Conservation (phyloP, 2,113 vertebrate species). For the Cyanocitta stelleri region DNA sequence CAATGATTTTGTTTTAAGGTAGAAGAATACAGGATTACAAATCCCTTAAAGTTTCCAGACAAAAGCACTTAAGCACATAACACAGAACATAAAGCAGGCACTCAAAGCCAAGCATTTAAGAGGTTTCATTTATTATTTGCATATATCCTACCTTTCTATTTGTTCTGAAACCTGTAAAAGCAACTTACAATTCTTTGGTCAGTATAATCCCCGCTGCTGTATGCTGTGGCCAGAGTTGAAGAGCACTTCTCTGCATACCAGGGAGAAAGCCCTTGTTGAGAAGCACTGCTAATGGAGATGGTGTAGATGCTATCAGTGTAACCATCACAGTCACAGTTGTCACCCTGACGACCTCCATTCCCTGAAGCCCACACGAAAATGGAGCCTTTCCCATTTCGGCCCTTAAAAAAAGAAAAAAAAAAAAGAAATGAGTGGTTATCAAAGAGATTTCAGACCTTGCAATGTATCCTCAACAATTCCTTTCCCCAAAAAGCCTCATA, state of each 20-base stretch:
- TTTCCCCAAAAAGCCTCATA: background rate
- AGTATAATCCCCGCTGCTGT: slow-evolving; percentile 97
- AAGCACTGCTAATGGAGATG: slow-evolving; percentile 96
- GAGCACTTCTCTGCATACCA: slow-evolving; percentile 99
- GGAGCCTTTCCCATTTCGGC: slow-evolving; percentile 92
- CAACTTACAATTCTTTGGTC: slow-evolving; percentile 96
- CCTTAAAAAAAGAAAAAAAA: slow-evolving; percentile 68
- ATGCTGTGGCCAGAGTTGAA: slow-evolving; percentile 93
- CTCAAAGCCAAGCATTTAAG: background rate
- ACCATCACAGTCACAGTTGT: slow-evolving; percentile 97
- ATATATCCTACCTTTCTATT: background rate
- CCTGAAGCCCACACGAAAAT: slow-evolving; percentile 99
- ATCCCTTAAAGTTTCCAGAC: background rate
- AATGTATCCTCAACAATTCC: background rate
- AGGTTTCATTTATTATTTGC: background rate
- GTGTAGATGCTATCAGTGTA: slow-evolving; percentile 99
- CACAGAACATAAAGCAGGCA: background rate
- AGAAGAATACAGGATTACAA: background rate
- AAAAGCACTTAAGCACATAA: background rate
- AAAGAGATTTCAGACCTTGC: background rate
- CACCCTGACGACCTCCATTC: slow-evolving; percentile 93
- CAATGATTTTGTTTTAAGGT: background rate
- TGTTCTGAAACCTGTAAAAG: slow-evolving; percentile 6
- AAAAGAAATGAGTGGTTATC: background rate
- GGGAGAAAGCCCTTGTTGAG: slow-evolving; percentile 94